Base-by-base conservation (phyloP, 2,888 invertebrate species). In the Andrena fulva region DNA sequence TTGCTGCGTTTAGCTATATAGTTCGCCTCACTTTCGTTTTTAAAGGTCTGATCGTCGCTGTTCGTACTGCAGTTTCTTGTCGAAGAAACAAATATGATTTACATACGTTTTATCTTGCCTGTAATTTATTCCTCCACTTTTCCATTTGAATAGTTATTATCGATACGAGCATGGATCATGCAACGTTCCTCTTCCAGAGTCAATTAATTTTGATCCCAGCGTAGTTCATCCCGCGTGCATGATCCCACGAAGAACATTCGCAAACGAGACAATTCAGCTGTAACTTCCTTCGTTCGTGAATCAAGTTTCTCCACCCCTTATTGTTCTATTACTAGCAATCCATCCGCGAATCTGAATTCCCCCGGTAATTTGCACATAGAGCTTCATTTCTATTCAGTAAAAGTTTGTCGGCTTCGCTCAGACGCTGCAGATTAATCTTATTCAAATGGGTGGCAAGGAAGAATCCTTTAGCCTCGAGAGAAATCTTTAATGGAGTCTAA, bases 1-100 rank as follows among this genome's bases (percentile, higher is more conserved):
- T 48, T 69, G 66, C 73, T 63, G 71, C 59, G 29, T 33, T 77
- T 42, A 4, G 62, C 74, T 42, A 78, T 74, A 10, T 12, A 64
- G 31, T 68, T 81, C 85, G 71, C 52, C 82, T 84, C 73, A 87
- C 90, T 91, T 90, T 91, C 91, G 85, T 88, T 89, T 87, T 87
- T 87, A 89, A 89, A 91, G 89, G 87, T 83, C 87, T 90, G 87
- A 86, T 83, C 85, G 66, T n/a, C 31, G 73, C 78, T 77, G 76
- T 42, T 60, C 8, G 35, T 16, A 68, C 62, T 50, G 52, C 20
- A 16, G 10, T 5, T 31, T 29, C n/a, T 27, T 29, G 27, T 20
- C 24, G n/a, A 27, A 10, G 42, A 1, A 42, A 42, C 12, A 42
- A 16, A 42, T 42, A 16, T 42, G 42, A 42, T 42, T 42, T 16